Conservation (phyloP, 1,140 invertebrate species). For the Dendroctonus valens region DNA sequence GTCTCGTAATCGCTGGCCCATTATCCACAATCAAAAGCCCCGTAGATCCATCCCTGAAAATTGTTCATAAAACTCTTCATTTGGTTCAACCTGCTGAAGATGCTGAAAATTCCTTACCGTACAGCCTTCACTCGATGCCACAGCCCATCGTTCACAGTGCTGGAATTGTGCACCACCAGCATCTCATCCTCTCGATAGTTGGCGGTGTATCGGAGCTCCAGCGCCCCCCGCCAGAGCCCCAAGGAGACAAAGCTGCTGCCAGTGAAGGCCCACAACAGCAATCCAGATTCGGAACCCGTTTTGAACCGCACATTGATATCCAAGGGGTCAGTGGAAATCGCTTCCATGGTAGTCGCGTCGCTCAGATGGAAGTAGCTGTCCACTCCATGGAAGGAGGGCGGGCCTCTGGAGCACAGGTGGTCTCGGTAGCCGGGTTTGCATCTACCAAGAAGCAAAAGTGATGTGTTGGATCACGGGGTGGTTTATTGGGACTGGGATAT, state of each 20-base stretch:
- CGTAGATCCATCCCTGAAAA: conserved; percentile 77
- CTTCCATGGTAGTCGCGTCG: conserved; percentile 63
- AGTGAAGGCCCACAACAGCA: conserved; percentile 89
- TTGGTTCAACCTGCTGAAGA: background rate
- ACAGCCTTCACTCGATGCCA: conserved; percentile 88
- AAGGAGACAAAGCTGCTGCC: conserved; percentile 77
- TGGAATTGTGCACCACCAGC: conserved; percentile 78
- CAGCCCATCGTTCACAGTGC: conserved; percentile 85
- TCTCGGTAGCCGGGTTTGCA: conserved; percentile 46
- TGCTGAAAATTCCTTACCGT: conserved; percentile 61
- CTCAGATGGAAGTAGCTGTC: conserved; percentile 72
- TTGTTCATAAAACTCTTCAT: background rate
- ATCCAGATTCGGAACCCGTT: conserved; percentile 64
- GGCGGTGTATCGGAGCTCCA: conserved; percentile 69
- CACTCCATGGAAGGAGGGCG: conserved; percentile 53
- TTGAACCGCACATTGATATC: conserved; percentile 79
- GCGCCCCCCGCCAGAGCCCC: conserved; percentile 72
- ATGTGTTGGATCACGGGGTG: too few relatives aligned
- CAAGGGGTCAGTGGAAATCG: conserved; percentile 73
- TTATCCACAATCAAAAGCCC: conserved; percentile 84
- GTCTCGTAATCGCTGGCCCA: conserved; percentile 69
- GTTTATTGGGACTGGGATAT: too few relatives aligned
- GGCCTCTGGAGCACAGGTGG: conserved; percentile 46
- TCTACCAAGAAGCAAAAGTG: conserved; percentile 24
- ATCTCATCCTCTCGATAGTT: conserved; percentile 70